Conservation (phyloP, 2,888 invertebrate species). For the Hybos culiciformis region DNA sequence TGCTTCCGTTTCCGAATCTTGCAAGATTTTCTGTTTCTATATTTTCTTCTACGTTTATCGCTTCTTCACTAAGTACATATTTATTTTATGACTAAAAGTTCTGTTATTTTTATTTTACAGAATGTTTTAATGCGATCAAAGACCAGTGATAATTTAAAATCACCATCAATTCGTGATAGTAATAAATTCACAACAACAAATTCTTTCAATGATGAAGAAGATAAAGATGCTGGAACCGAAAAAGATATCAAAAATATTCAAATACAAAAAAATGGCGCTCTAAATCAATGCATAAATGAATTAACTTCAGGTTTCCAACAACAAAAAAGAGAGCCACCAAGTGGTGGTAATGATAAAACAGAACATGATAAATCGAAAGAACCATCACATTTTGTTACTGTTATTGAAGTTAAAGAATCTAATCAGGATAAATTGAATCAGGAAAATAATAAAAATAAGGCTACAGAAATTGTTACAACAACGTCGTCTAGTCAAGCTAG, state of each 20-base stretch:
- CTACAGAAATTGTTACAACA: neutral
- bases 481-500: conserved; percentile 7
- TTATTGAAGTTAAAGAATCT: conserved; percentile 76
- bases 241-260: conserved; percentile 26
- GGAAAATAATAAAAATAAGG: conserved; percentile 9
- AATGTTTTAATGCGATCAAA: conserved; percentile 9
- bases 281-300: conserved; percentile 55
- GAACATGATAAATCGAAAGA: conserved; percentile 17
- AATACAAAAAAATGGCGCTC: conserved; percentile 29
- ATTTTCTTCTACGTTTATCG: too few species aligned
- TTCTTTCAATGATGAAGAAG: conserved; percentile 22
- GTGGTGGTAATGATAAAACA: conserved; percentile 15
- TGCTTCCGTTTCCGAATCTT: too few species aligned
- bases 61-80: too few species aligned
- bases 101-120: conserved; percentile 6
- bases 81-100: too few species aligned
- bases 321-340: conserved; percentile 26
- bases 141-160: conserved; percentile 1
- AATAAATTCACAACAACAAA: conserved; percentile 15
- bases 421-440: conserved; percentile 36
- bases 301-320: conserved; percentile 46
- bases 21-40: too few species aligned
- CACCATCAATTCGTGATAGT: conserved; percentile 11
- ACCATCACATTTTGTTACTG: conserved; percentile 60
- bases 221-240: conserved; percentile 31